Conservation (phyloP, 1,140 invertebrate genomes). For the Oryctes rhinoceros region DNA sequence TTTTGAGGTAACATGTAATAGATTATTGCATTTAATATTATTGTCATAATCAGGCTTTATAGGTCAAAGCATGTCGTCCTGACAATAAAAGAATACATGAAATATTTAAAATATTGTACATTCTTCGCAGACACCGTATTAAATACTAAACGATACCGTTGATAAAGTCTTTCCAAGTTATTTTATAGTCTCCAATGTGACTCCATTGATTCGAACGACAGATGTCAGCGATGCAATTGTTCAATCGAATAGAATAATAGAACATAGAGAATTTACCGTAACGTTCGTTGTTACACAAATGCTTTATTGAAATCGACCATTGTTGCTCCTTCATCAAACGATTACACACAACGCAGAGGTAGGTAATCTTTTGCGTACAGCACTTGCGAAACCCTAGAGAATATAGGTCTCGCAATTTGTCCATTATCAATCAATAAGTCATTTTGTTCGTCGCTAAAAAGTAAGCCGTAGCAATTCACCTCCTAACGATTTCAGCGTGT, state of each 20-base stretch:
- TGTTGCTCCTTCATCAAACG: not conserved
- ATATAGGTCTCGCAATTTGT: not conserved
- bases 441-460: not conserved
- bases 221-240: not conserved
- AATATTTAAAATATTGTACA: too few relatives aligned
- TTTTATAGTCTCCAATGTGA: too few relatives aligned
- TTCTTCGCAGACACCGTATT: too few relatives aligned
- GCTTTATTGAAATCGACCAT: not conserved
- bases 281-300: not conserved
- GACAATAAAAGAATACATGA: too few relatives aligned
- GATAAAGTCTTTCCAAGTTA: too few relatives aligned
- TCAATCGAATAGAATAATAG: too few relatives aligned
- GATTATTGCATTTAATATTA: too few relatives aligned
- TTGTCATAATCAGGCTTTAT: too few relatives aligned
- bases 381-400: not conserved
- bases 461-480: not conserved
- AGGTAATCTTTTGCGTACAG: not conserved
- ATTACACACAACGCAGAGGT: not conserved
- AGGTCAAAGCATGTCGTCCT: too few relatives aligned
- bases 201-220: not conserved
- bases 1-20: too few relatives aligned
- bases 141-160: too few relatives aligned
- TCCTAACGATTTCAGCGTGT: not conserved
- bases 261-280: too few relatives aligned
- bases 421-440: conserved; percentile 5